Percentiles rank a stretch among this genome's conserved stretches.
Evolutionary conservation across 1,140 invertebrate genomes (phyloP).

Genomic region (Leguminivora glycinivorella): DNA sequence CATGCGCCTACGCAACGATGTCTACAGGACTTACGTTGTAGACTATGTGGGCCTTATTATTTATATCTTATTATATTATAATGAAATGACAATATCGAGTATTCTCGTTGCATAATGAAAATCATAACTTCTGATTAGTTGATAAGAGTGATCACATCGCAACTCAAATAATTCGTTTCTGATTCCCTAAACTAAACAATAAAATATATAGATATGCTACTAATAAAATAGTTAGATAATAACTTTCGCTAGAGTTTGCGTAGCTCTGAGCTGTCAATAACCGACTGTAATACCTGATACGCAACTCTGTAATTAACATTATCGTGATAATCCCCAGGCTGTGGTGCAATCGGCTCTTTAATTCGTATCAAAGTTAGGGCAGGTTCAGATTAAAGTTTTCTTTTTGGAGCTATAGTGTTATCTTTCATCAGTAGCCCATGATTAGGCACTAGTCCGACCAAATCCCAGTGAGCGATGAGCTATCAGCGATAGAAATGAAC

Average conservation of each 20-base stretch:
- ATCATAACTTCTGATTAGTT: too few relatives aligned
- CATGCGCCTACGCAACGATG: conserved; percentile 28
- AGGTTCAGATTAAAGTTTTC: neutral
- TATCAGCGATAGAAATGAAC: too few relatives aligned
- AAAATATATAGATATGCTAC: too few relatives aligned
- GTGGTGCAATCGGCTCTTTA: neutral
- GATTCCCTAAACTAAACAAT: neutral
- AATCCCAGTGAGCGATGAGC: too few relatives aligned
- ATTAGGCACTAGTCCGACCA: too few relatives aligned
- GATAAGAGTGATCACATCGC: too few relatives aligned
- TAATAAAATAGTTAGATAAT: conserved; percentile 1
- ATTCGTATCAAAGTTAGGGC: neutral
- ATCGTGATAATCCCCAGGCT: neutral
- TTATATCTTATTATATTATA: neutral
- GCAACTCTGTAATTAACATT: conserved; percentile 2
- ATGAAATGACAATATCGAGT: too few relatives aligned
- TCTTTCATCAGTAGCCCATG: too few relatives aligned
- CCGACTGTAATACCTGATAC: neutral
- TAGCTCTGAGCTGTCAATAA: conserved; percentile 1
- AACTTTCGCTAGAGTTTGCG: conserved; percentile 1
- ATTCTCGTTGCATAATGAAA: too few relatives aligned
- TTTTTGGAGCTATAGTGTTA: too few relatives aligned
- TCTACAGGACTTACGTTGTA: conserved; percentile 24
- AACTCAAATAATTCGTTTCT: neutral
- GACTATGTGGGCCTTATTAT: neutral